Evolutionary conservation across 2,888 invertebrate species (phyloP), one percentile per base, ranked within the genome.

Genomic region (Aradus depressus): DNA sequence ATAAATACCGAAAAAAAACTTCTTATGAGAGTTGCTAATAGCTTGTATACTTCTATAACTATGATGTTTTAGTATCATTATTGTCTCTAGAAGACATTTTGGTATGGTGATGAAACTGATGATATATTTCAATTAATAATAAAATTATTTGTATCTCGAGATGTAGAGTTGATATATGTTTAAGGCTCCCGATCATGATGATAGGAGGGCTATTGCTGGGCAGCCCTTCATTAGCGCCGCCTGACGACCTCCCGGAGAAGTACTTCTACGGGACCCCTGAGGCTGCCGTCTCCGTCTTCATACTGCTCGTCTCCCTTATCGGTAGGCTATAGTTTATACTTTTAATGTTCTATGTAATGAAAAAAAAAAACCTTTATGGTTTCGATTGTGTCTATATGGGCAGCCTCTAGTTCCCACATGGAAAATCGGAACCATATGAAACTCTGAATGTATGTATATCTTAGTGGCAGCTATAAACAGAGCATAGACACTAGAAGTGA

Each of bases 231-330:
- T 4, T 16, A 10, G 34, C 23, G 3, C 22, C 26, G 1, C 16
- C 23, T 14, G 12, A 21, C 5, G 22, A 51, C 19, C 23, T 26
- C 10, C 26, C 80, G 64, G 84, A 84, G 0, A 83, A 84, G 63
- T 83, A 90, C 62, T 83, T 86, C 62, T 80, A 82, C 64, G 83
- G 82, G 35, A 76, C 77, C 60, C 75, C 80, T 4, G 84, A 88
- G 64, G 87, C 90, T 28, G 79, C 84, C 3, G 76, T 85, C 35
- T 75, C 86, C 1, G 78, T 86, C 1, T 78, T 84, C 60, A 69
- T 88, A 45, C 72, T 88, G 6, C 76, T 86, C 25, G 79, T 86
- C 64, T 84, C 84, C 62, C 80, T 89, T 57, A 79, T 84, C 58
- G 82, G 87, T 87, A 67, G 70, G 71, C 25, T 39, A 48, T 32